Percentiles rank a stretch among this genome's conserved stretches.
phyloP scores from a whole-genome alignment of 2,113 vertebrate species.

The Colossoma macropomum region DNA sequence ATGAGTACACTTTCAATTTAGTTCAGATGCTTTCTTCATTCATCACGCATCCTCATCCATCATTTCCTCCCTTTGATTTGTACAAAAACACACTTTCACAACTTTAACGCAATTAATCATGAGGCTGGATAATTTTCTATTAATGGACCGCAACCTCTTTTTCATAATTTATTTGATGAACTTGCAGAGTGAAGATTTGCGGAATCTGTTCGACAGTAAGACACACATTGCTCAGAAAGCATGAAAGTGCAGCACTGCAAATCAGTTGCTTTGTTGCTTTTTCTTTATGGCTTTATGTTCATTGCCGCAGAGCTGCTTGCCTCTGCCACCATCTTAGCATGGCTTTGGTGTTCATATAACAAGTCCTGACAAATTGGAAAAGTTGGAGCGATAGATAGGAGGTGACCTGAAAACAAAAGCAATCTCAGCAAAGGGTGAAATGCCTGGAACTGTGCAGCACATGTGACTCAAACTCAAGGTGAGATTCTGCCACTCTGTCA shows the following conservation, averaged over 20 bases:
- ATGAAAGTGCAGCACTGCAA: constrained; percentile 51
- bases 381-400: constrained; percentile 79
- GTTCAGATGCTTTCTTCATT: constrained; percentile 97
- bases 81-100: constrained; percentile 90
- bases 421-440: constrained; percentile 70
- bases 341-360: constrained; percentile 78
- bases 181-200: constrained; percentile 82
- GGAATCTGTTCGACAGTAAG: constrained; percentile 79
- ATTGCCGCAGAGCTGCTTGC: constrained; percentile 42
- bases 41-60: constrained; percentile 93
- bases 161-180: constrained; percentile 87
- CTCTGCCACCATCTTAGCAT: constrained; percentile 61
- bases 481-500: constrained; percentile 68
- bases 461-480: constrained; percentile 61
- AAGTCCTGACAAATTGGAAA: constrained; percentile 85
- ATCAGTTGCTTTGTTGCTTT: constrained; percentile 53
- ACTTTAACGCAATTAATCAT: constrained; percentile 98
- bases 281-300: constrained; percentile 53
- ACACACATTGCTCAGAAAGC: constrained; percentile 64
- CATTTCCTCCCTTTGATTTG: constrained; percentile 87
- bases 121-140: constrained; percentile 92
- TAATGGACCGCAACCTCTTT: constrained; percentile 90
- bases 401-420: constrained; percentile 81
- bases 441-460: constrained; percentile 36
- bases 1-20: constrained; percentile 99